A percentile compares a stretch with the other conserved stretches of the same genome.
Evolutionary conservation across 2,113 vertebrate genomes (phyloP).

Genomic region (Alouatta palliata): DNA sequence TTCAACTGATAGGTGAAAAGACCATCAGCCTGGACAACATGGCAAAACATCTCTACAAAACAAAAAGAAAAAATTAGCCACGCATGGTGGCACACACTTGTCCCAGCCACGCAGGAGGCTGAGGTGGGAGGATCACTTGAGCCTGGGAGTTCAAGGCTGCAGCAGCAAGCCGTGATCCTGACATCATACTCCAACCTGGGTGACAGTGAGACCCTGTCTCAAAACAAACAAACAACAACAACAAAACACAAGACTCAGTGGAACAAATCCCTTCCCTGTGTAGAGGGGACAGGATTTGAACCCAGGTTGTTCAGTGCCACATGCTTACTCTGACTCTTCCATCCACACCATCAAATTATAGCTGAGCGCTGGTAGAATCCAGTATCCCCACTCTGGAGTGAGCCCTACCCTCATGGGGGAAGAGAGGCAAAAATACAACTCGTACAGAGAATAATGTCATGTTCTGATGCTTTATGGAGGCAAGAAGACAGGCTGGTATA

Average conservation of each 20-base stretch:
- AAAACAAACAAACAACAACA: too few relatives aligned
- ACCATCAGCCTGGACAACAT: too few relatives aligned
- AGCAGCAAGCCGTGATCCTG: too few relatives aligned
- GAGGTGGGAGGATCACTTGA: too few relatives aligned
- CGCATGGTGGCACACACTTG: rapidly evolving
- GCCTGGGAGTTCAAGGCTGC: too few relatives aligned
- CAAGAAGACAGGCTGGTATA: neutral
- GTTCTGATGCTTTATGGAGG: neutral
- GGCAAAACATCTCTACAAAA: too few relatives aligned
- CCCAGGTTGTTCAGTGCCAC: neutral
- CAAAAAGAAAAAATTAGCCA: too few relatives aligned
- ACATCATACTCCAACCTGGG: too few relatives aligned
- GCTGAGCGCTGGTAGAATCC: too few relatives aligned
- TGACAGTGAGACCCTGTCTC: too few relatives aligned
- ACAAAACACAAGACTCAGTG: neutral
- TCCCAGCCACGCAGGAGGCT: too few relatives aligned
- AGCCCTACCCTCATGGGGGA: neutral
- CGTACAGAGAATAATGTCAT: too few relatives aligned
- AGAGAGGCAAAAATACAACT: neutral
- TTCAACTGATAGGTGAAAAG: neutral
- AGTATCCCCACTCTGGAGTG: neutral
- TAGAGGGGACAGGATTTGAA: neutral
- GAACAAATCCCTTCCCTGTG: neutral
- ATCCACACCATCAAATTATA: neutral
- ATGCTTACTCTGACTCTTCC: neutral